Base-by-base conservation (phyloP, 2,888 invertebrate species). In the Diarsia brunnea region DNA sequence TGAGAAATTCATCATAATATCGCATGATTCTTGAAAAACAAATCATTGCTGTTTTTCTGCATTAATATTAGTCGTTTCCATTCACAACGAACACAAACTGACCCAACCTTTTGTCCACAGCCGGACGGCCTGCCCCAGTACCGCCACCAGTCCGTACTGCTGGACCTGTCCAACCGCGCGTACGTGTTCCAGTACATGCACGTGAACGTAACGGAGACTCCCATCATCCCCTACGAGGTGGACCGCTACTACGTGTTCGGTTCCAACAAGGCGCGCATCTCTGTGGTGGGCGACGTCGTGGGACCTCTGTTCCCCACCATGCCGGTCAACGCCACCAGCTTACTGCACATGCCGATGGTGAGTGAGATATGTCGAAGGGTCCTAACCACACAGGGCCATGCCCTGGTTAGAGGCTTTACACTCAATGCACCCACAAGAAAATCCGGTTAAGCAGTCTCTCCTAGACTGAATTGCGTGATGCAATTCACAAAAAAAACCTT, bases 141-240 rank as follows among this genome's bases (percentile, higher is more conserved):
- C 94, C 97, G 99, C 0, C 99, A 99, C 96, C 99, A 99, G 87
- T 98, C 99, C 0, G 97, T 99, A 66, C 97, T 99, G 0, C 96
- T 99, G 16, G 99, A 99, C 97, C 97, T 99, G 77, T 99, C 99
- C 84, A 99, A 98, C 94, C 97, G 98, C 55, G 99, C 99, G 0
- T 98, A 98, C 94, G 98, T 98, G 70, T 98, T 99, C 95, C 99
- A 99, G 90, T 99, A 99, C 93, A 98, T 99, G 98, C 99, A 99
- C 95, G 98, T 99, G 1, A 99, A 99, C 94, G 98, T 99, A 11
- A 99, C 99, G 0, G 99, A 99, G 94, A 98, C 98, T 2, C 99
- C 99, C 4, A 97, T 99, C 76, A 98, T 99, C 85, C 99, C 99
- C 0, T 99, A 99, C 93, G 98, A 99, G 86, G 98, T 95, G 87